Percentiles rank a stretch among this genome's conserved stretches.
Conservation (phyloP, 2,113 vertebrate species). For the Collichthys lucidus region DNA sequence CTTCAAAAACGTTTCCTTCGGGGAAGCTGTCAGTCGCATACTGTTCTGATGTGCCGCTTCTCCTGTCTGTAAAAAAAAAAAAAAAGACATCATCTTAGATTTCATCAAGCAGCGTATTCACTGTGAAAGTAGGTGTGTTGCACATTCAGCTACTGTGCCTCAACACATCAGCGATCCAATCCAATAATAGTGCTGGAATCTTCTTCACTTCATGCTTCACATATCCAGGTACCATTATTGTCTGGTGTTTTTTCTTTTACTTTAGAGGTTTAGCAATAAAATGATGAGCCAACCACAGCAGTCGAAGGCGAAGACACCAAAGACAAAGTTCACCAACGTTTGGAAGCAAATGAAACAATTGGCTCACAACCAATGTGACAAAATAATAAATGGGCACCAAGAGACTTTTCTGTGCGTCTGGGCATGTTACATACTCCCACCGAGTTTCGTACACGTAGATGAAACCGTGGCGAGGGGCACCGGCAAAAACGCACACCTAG, state of each 20-base stretch:
- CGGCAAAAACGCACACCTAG: no score
- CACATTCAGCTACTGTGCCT: not conserved
- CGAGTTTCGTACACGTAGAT: no score
- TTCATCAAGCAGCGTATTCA: conserved; percentile 10
- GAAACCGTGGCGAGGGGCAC: no score
- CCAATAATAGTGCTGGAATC: not conserved
- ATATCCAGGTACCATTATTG: not conserved
- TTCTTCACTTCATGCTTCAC: not conserved
- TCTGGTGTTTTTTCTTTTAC: not conserved
- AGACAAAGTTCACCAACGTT: no score
- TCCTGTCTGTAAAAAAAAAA: not conserved
- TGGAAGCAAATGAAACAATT: no score
- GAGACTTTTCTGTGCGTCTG: no score
- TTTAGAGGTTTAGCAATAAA: not conserved
- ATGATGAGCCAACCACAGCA: not conserved
- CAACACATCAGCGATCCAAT: not conserved
- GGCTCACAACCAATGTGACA: no score
- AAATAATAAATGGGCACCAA: no score
- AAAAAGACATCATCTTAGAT: conserved; percentile 19
- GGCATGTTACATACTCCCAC: no score
- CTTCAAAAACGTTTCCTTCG: conserved; percentile 40
- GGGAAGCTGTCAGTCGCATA: conserved; percentile 46
- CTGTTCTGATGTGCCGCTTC: conserved; percentile 39
- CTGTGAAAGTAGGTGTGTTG: conserved; percentile 10
- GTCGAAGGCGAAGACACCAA: no score